Evolutionary conservation across 2,113 vertebrate species (phyloP), one percentile per base, ranked within the genome.

Genomic region (Puffinus mauretanicus): DNA sequence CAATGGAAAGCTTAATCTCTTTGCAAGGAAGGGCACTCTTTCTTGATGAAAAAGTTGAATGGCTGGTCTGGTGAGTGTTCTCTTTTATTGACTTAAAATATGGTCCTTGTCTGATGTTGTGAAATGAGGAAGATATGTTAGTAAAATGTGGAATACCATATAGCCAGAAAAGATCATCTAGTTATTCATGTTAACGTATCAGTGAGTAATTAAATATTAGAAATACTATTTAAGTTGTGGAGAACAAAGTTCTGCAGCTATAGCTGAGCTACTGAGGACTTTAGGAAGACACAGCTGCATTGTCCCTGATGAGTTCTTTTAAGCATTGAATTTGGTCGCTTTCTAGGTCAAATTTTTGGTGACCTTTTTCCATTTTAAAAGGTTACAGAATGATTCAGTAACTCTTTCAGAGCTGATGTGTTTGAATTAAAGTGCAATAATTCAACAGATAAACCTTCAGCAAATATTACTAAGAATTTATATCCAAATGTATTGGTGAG

Each of bases 21-120:
- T 84, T 97, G 58, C 93, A 82, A 96, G 78, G 90, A 92, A 94
- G 73, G n/a, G 40, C 88, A 6, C 58, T 96, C 16, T 93, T 97
- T 90, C 90, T 97, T 5, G 70, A 96, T 65, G 90, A 97, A 87
- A 87, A 95, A 58, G 70, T 95, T 61, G 88, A 90, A 44, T 97
- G 96, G 96, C 72, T 96, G 40, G 47, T 96, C 72, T 97, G 97
- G 96, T 96, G 85, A 97, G 97, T 97, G 46, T 71, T 96, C 8
- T 69, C 47, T 86, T 90, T 91, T 72, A 52, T 19, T 92, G 75
- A 32, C 47, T 78, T 94, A 61, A 82, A 83, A 88, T 70, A 32
- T 8, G 9, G 13, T 82, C 19, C 5, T 94, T 88, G 14, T 73
- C 20, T 1, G 38, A 7, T 47, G 13, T 47, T 77, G 20, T 75